Evolutionary conservation across 1,140 invertebrate genomes (phyloP).

Genomic region (Zaprionus capensis): DNA sequence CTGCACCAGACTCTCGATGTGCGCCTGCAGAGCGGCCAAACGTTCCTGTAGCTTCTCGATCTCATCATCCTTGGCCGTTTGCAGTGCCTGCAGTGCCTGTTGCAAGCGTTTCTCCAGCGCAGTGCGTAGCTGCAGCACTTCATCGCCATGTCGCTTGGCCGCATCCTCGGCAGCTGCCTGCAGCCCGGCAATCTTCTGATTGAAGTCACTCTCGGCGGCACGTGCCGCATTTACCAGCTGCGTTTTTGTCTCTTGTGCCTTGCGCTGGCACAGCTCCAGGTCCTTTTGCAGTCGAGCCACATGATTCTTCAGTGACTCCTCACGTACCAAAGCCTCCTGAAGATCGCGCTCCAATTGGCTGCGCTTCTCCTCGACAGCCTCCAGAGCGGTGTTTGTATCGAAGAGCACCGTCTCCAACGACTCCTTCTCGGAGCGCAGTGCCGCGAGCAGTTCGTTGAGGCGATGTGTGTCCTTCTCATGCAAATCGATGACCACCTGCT

Average conservation of each 20-base stretch:
- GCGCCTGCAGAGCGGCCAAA: slow-evolving; percentile 89
- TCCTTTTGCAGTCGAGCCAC: slow-evolving; percentile 89
- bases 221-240: slow-evolving; percentile 89
- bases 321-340: slow-evolving; percentile 90
- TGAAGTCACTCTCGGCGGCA: slow-evolving; percentile 91
- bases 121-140: slow-evolving; percentile 90
- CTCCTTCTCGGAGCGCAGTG: slow-evolving; percentile 91
- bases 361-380: slow-evolving; percentile 89
- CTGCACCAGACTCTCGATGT: slow-evolving; percentile 91
- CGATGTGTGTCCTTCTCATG: slow-evolving; percentile 92
- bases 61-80: slow-evolving; percentile 90
- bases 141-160: slow-evolving; percentile 90
- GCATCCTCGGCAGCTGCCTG: slow-evolving; percentile 90
- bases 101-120: slow-evolving; percentile 90
- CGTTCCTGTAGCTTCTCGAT: slow-evolving; percentile 89
- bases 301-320: slow-evolving; percentile 90
- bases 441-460: slow-evolving; percentile 88
- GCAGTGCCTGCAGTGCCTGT: slow-evolving; percentile 88
- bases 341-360: slow-evolving; percentile 90
- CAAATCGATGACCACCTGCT: slow-evolving; percentile 90
- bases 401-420: slow-evolving; percentile 92
- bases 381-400: slow-evolving; percentile 91
- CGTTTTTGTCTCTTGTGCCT: slow-evolving; percentile 89
- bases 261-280: slow-evolving; percentile 90
- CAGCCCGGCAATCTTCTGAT: slow-evolving; percentile 89